Base-by-base conservation (phyloP, 2,113 vertebrate genomes). In the Etheostoma cragini region DNA sequence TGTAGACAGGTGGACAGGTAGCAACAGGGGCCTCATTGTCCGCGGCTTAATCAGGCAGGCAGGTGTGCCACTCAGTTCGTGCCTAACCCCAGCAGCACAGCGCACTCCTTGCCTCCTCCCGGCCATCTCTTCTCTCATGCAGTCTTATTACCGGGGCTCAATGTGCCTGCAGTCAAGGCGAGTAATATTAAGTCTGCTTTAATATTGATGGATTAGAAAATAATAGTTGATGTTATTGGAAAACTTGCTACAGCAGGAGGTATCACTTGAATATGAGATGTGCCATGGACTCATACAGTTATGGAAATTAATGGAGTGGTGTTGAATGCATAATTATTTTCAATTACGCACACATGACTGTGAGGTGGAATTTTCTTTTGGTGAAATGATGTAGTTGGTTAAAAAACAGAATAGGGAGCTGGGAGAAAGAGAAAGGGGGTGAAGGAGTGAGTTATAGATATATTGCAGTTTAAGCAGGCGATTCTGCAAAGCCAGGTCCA, bases 1-100 rank as follows among this genome's bases (percentile, higher is more conserved):
- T 85, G 90, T 8, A 78, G 91, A 91, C 94, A 95, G 94, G 94
- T 95, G 94, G 93, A 91, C 90, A 88, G 80, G 80, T 82, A 84
- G 61, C 74, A 88, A 95, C 95, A 95, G 88, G 91, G 78, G 47
- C 72, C 74, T 77, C 83, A 78, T 94, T 95, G 94, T 95, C 69
- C 70, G 14, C 17, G 62, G 83, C 86, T 91, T 89, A 93, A 93
- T 91, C 90, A 93, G 84, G 76, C 80, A 82, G 84, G 88, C 94
- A 95, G 94, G 94, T 95, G 94, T 92, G 83, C 87, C 4, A 47
- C 85, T 82, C 67, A 72, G 87, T 54, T n/a, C 80, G 72, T 76
- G 30, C 70, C 86, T 86, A 82, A 82, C 72, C 80, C 47, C 80
- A n/a, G 79, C 63, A 83, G 78, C 85, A 47, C 72, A 72, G 65